A percentile compares a stretch with the other conserved stretches of the same genome.
Conservation (phyloP, 1,140 invertebrate species). For the Gonioctena quinquepunctata region DNA sequence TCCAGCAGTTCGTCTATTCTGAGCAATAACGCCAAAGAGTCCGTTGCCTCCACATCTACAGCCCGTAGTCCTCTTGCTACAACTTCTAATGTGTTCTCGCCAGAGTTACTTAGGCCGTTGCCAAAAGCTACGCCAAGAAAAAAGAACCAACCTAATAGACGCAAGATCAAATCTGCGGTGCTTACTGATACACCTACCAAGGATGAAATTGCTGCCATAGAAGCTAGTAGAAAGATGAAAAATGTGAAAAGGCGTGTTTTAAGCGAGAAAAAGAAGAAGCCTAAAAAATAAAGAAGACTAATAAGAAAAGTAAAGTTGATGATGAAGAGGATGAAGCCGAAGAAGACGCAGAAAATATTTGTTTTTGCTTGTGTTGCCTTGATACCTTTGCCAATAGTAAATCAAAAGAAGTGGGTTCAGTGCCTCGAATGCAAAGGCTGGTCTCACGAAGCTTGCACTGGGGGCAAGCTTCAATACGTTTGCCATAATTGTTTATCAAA, state of each 20-base stretch:
- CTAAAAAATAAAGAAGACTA: no score
- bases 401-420: constrained; percentile 23
- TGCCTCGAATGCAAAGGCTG: constrained; percentile 26
- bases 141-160: constrained; percentile 2
- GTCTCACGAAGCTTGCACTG: constrained; percentile 25
- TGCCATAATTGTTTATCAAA: constrained; percentile 19
- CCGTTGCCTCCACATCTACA: background rate
- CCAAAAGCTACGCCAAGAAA: constrained; percentile 10
- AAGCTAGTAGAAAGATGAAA: background rate
- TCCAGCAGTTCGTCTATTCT: background rate
- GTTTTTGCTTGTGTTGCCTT: no score
- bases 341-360: no score
- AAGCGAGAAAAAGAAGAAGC: no score
- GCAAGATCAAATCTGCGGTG: constrained; percentile 10
- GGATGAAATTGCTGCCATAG: constrained; percentile 4
- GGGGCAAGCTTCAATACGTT: constrained; percentile 10
- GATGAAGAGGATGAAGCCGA: no score
- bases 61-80: background rate
- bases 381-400: no score
- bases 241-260: background rate
- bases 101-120: constrained; percentile 1
- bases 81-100: background rate
- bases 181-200: constrained; percentile 1
- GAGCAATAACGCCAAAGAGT: no score
- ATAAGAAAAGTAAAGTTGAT: no score